phyloP scores from a whole-genome alignment of 2,888 invertebrate genomes.

The Andricus curvator region DNA sequence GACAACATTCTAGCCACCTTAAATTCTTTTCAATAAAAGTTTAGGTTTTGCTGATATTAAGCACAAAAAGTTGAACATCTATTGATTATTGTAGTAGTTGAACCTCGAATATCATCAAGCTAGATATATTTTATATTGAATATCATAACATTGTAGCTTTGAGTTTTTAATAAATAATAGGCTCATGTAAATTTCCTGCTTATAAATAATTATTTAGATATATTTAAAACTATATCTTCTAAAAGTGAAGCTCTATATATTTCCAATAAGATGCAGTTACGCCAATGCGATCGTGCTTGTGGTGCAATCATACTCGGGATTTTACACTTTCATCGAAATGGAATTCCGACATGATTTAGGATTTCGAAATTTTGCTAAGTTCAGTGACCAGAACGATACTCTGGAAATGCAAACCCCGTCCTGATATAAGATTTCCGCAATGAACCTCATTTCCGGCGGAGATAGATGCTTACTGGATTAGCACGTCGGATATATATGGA shows the following conservation, averaged over 20 bases:
- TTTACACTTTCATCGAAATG: slow-evolving; percentile 12
- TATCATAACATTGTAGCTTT: neutral
- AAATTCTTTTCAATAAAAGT: too few species aligned
- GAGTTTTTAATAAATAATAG: neutral
- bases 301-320: neutral
- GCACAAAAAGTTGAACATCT: too few species aligned
- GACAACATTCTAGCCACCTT: too few species aligned
- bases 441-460: slow-evolving; percentile 58
- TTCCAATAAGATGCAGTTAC: neutral
- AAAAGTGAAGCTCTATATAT: slow-evolving; percentile 4
- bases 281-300: neutral
- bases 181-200: too few species aligned
- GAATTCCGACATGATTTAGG: neutral
- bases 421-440: slow-evolving; percentile 64
- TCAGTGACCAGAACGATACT: slow-evolving; percentile 7
- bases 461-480: slow-evolving; percentile 38
- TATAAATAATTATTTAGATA: neutral
- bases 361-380: neutral
- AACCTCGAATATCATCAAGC: too few species aligned
- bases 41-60: too few species aligned
- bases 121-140: too few species aligned
- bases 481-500: slow-evolving; percentile 26
- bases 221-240: slow-evolving; percentile 29
- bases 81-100: too few species aligned
- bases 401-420: slow-evolving; percentile 24